Evolutionary conservation across 2,113 vertebrate genomes (phyloP), one percentile per base, ranked within the genome.

Genomic region (Meriones unguiculatus): DNA sequence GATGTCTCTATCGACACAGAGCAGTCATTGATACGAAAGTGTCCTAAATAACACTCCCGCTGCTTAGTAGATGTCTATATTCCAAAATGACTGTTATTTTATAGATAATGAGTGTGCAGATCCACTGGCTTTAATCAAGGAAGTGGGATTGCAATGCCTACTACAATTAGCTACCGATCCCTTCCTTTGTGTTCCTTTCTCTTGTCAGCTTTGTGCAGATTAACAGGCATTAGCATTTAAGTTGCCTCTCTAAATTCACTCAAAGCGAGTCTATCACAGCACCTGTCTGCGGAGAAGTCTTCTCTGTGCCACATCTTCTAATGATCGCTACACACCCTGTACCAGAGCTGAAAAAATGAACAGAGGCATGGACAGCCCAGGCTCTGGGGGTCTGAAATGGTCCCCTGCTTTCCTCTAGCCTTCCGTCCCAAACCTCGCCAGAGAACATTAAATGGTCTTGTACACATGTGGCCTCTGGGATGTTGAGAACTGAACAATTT

Each of bases 51-150:
- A 50, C 67, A 46, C 46, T 5, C 52, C 22, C 30, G 0, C 35
- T 65, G 28, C 57, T 80, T 41, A 14, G 9, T 80, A 91, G 67
- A 70, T 38, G 77, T 85, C 95, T 87, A 32, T 75, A 77, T 69
- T 80, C 75, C 64, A 52, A 96, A 96, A 93, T 67, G 87, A 54
- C 91, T 92, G 76, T 41, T 75, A 96, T 88, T 96, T 95, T 87
- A 67, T 81, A 95, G 75, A 85, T 75, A 95, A 97, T 96, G 89
- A 95, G 92, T 84, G 93, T 89, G 69, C 59, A 72, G 54, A 91
- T 52, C 73, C 91, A 95, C 82, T 81, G 93, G 62, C 91, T 97
- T 98, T 92, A 93, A 97, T 98, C 93, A 95, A 95, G 91, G 90
- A 95, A 95, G 97, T 86, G 87, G 86, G 90, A 50, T 87, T 94